Percentiles rank a stretch among this genome's conserved stretches.
Conservation (phyloP, 2,113 vertebrate genomes). For the Indicator maculatus region DNA sequence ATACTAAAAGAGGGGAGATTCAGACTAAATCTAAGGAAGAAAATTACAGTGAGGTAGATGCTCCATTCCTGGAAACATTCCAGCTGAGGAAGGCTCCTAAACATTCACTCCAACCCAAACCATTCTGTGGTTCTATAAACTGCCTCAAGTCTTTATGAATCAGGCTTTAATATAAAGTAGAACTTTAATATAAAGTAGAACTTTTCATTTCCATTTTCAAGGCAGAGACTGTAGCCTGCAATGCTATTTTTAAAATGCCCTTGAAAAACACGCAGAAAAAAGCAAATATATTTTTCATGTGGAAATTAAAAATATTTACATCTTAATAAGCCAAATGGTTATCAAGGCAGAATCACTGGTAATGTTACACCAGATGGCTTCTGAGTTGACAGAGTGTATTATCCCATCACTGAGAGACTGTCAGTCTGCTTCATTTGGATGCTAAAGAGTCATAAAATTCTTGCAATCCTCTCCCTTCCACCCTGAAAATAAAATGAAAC, state of each 20-base stretch:
- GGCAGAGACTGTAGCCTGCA: neutral
- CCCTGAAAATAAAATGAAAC: neutral
- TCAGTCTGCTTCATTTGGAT: neutral
- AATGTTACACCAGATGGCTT: neutral
- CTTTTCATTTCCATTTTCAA: neutral
- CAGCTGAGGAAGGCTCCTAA: too few relatives aligned
- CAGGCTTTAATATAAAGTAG: neutral
- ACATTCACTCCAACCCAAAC: too few relatives aligned
- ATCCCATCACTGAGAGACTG: neutral
- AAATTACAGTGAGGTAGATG: too few relatives aligned
- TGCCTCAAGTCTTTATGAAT: neutral
- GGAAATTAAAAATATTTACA: neutral
- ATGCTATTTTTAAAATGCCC: accelerated
- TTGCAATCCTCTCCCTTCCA: neutral
- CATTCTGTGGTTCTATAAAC: neutral
- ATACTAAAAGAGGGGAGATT: too few relatives aligned
- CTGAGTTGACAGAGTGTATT: neutral
- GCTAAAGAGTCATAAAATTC: neutral
- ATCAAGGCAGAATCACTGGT: neutral
- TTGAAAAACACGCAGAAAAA: neutral
- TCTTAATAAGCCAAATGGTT: neutral
- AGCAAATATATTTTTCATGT: neutral
- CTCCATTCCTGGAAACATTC: too few relatives aligned
- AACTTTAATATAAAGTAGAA: neutral
- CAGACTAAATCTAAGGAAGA: too few relatives aligned